These are phyloP conservation scores for Fabriciana adippe DNA, from an alignment of 2,888 invertebrate species.

Conservation along the genomic window DNA sequence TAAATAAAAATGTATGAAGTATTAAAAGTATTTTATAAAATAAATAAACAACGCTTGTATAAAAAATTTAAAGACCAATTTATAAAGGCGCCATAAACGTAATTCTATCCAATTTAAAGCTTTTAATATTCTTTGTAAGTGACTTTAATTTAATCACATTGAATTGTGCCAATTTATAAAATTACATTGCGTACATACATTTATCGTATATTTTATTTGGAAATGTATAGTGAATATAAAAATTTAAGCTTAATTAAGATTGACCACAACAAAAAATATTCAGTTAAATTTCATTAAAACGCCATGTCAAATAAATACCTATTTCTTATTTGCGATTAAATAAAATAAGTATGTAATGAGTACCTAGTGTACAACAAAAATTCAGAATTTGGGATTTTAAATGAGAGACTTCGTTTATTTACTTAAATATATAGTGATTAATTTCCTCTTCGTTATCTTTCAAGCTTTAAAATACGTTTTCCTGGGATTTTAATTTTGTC, in stretches of 20 bases:
- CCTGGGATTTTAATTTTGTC: constrained; percentile 12
- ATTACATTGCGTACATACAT: constrained; percentile 27
- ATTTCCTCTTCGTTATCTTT: neutral
- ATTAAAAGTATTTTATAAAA: too few species aligned
- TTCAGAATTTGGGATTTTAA: too few species aligned
- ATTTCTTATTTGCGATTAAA: too few species aligned
- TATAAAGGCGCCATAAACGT: neutral
- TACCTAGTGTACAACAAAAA: too few species aligned
- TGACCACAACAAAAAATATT: neutral
- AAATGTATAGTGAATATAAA: neutral
- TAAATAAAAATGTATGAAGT: too few species aligned
- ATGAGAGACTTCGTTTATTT: too few species aligned
- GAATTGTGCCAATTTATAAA: constrained; percentile 27
- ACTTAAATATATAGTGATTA: too few species aligned
- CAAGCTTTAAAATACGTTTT: constrained; percentile 1
- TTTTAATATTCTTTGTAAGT: constrained; percentile 19
- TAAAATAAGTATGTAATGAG: too few species aligned
- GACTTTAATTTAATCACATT: constrained; percentile 21
- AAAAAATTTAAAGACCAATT: neutral
- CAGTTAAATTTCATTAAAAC: too few species aligned
- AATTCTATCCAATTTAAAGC: constrained; percentile 11
- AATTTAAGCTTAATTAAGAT: neutral
- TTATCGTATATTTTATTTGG: constrained; percentile 9
- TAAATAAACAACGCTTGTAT: neutral
- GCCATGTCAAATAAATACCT: too few species aligned